phyloP scores from a whole-genome alignment of 2,113 vertebrate species.

The Steatornis caripensis region DNA sequence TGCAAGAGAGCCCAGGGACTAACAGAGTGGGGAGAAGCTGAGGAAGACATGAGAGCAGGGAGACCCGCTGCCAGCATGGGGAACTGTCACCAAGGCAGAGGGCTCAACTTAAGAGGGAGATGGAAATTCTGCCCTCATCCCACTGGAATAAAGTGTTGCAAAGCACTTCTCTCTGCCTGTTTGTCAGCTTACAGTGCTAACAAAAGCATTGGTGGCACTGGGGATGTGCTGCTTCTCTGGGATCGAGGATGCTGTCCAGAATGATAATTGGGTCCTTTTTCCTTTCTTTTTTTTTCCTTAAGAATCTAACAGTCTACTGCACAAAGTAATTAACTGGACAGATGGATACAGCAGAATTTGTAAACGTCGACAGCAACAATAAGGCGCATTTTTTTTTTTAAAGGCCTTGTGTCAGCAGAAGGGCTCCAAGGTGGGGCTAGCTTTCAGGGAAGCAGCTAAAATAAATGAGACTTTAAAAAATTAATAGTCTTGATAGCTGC shows the following conservation, averaged over 20 bases:
- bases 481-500: background rate
- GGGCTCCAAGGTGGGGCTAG: background rate
- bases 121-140: background rate
- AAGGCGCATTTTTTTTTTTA: background rate
- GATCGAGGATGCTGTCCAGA: slow-evolving; percentile 27
- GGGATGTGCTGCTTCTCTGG: background rate
- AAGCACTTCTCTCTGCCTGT: background rate
- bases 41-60: background rate
- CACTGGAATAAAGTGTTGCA: background rate
- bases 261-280: slow-evolving; percentile 45
- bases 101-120: background rate
- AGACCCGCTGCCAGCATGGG: background rate
- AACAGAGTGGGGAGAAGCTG: background rate
- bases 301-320: slow-evolving; percentile 30
- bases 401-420: slow-evolving; percentile 27
- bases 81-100: background rate
- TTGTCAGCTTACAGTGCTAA: background rate
- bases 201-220: background rate
- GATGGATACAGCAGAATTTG: slow-evolving; percentile 35
- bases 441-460: background rate
- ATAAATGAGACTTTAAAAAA: background rate
- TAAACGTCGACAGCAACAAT: background rate
- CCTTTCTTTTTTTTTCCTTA: background rate
- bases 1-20: background rate
- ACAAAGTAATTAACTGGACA: slow-evolving; percentile 66